Evolutionary conservation across 2,797 vertebrate genomes (phyloP).

Genomic region (Galagoides demidoff): DNA sequence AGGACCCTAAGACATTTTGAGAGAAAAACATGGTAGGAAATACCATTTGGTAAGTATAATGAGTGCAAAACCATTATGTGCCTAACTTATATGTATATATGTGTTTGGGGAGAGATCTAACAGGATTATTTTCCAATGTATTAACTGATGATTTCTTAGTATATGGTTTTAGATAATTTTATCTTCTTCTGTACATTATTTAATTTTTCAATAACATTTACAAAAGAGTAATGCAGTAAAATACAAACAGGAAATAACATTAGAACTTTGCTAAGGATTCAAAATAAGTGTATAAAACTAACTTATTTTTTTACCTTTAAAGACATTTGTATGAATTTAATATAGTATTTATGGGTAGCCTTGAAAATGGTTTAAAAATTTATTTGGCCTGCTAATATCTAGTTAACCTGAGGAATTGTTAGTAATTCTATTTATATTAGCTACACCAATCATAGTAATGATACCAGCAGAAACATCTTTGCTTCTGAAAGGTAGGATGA

Average conservation of each 20-base stretch:
- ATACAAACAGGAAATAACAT: conserved; percentile 13
- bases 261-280: background rate
- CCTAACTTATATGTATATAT: background rate
- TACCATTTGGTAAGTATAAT: background rate
- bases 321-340: background rate
- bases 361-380: background rate
- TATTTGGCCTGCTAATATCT: conserved; percentile 15
- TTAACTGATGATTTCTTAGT: conserved; percentile 21
- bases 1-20: background rate
- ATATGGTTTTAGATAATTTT: background rate
- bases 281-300: background rate
- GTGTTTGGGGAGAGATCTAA: conserved; percentile 29
- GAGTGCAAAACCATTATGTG: conserved; percentile 29
- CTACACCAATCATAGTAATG: background rate
- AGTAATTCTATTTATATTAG: background rate
- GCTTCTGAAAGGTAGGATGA: background rate
- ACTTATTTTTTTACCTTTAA: background rate
- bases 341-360: background rate
- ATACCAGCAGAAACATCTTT: background rate
- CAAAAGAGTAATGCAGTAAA: background rate
- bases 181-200: background rate
- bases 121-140: conserved; percentile 29
- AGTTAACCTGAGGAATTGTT: conserved; percentile 10
- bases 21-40: conserved; percentile 43
- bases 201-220: conserved; percentile 35